Base-by-base conservation (phyloP, 2,113 vertebrate species). In the Anarhynchus alexandrinus region DNA sequence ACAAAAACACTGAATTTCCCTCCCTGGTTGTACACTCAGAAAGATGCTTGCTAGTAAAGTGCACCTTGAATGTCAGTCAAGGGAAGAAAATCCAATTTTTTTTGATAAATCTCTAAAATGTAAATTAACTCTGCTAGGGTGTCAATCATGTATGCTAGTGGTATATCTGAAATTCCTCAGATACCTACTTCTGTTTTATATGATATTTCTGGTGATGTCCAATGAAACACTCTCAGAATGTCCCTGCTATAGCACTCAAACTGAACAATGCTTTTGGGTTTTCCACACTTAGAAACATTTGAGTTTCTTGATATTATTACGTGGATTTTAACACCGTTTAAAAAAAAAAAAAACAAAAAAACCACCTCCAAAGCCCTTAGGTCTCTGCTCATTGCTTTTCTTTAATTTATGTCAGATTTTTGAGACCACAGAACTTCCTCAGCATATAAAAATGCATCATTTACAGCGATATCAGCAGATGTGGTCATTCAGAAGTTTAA, bases 1-100 rank as follows among this genome's bases (percentile, higher is more conserved):
- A 97, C 96, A 96, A 95, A 97, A 94, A 71, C 91, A 97, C n/a
- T 91, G 77, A 70, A 86, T 96, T 97, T 78, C 51, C 82, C 82
- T 93, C 85, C 94, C 79, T 81, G 70, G 12, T 3, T 77, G 58
- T 84, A 57, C 72, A 29, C 25, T 80, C 51, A 71, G 62, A 69
- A 80, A 94, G 89, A 92, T 96, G 76, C 67, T 90, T 52, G 23
- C 1, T 21, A 52, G 45, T 77, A n/a, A 92, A 92, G 52, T 82
- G 73, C 34, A 70, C 57, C 71, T 91, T 76, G 47, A 66, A 73
- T 86, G 55, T 78, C 79, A 83, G 34, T 88, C 55, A 69, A 81
- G 40, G 72, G 38, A 89, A 70, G n/a, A 92, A 96, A 95, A 64
- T 15, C 10, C 17, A 38, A 10, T 11, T n/a, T 76, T 36, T 36